Evolutionary conservation across 2,113 vertebrate species (phyloP).

Genomic region (Rhinolophus sinicus): DNA sequence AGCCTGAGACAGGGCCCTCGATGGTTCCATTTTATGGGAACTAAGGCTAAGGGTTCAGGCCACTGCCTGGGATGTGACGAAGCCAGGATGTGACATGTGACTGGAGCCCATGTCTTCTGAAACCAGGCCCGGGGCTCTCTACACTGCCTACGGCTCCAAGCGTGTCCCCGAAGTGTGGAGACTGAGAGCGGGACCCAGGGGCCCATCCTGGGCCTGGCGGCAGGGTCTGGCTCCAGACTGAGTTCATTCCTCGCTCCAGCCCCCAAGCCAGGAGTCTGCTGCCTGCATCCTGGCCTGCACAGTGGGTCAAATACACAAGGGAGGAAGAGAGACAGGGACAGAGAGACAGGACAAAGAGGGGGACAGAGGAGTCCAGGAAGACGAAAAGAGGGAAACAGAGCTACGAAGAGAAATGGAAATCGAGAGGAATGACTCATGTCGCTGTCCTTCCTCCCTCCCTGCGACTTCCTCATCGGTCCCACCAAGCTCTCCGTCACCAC

Average conservation of each 20-base stretch:
- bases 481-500: neutral
- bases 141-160: neutral
- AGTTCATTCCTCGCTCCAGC: neutral
- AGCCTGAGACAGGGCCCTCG: neutral
- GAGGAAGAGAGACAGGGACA: neutral
- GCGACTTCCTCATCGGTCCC: neutral
- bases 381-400: neutral
- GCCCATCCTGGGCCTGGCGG: neutral
- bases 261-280: neutral
- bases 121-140: neutral
- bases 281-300: neutral
- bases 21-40: neutral
- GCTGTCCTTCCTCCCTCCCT: neutral
- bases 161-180: neutral
- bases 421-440: accelerated
- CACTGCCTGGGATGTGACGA: accelerated
- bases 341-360: neutral
- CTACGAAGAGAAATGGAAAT: neutral
- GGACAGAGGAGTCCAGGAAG: neutral
- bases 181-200: neutral
- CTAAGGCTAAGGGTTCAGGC: neutral
- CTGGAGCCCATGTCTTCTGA: neutral
- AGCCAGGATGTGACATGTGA: neutral
- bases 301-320: neutral
- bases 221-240: neutral